phyloP scores from a whole-genome alignment of 1,140 invertebrate species.

The Drosophila takahashii region DNA sequence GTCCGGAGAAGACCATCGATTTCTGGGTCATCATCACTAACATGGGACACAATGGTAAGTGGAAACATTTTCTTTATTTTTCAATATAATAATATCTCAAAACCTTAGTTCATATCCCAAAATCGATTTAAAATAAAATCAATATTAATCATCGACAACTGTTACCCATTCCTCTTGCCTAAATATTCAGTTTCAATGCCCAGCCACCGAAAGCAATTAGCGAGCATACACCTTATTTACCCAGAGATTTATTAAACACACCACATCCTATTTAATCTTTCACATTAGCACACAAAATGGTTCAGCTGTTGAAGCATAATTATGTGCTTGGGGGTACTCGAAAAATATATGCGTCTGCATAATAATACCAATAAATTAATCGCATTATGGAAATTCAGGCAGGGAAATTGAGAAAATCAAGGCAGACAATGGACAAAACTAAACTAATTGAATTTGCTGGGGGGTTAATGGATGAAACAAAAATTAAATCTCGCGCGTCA shows the following conservation, averaged over 20 bases:
- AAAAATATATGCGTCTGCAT: slow-evolving; percentile 44
- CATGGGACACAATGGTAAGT: slow-evolving; percentile 92
- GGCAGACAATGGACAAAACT: background rate
- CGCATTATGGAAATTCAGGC: slow-evolving; percentile 28
- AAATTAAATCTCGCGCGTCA: background rate
- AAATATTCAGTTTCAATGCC: background rate
- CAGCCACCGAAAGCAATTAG: slow-evolving; percentile 26
- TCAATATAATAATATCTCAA: background rate
- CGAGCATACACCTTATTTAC: slow-evolving; percentile 15
- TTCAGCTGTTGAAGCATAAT: slow-evolving; percentile 40
- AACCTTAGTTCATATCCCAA: background rate
- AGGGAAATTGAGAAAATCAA: slow-evolving; percentile 15
- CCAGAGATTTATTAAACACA: slow-evolving; percentile 24
- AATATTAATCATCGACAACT: background rate
- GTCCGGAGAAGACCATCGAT: slow-evolving; percentile 97
- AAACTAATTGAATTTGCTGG: slow-evolving; percentile 24
- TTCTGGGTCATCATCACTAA: slow-evolving; percentile 98
- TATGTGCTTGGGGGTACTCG: slow-evolving; percentile 16
- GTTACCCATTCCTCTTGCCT: background rate
- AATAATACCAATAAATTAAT: slow-evolving; percentile 25
- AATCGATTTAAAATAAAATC: background rate
- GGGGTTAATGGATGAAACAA: slow-evolving; percentile 1
- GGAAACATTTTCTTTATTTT: background rate
- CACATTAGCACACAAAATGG: slow-evolving; percentile 39
- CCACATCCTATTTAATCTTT: slow-evolving; percentile 30